phyloP scores from a whole-genome alignment of 2,113 vertebrate species.

The Muntiacus reevesi region DNA sequence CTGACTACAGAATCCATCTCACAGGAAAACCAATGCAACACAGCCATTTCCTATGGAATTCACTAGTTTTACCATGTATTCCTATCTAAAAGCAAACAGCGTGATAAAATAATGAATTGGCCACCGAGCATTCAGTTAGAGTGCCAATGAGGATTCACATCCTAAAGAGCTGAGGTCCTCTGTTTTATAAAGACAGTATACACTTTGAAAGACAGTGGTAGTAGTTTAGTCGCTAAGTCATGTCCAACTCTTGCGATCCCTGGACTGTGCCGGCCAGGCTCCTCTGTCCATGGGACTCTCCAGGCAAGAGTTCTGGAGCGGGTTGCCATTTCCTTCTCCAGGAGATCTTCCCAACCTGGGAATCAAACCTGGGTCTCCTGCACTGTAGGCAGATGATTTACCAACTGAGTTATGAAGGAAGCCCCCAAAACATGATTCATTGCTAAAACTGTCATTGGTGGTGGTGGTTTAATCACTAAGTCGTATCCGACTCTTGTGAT shows the following conservation, averaged over 20 bases:
- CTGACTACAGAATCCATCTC: not conserved
- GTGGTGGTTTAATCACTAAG: not conserved
- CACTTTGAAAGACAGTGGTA: not conserved
- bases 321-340: too few species aligned
- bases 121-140: not conserved
- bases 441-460: too few species aligned
- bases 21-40: not conserved
- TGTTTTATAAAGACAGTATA: not conserved
- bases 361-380: too few species aligned
- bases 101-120: not conserved
- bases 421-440: too few species aligned
- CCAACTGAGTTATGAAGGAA: too few species aligned
- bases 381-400: too few species aligned
- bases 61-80: not conserved
- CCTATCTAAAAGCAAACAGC: not conserved
- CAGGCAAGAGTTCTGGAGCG: too few species aligned
- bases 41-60: not conserved
- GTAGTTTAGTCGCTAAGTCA: too few species aligned
- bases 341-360: too few species aligned
- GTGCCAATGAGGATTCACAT: not conserved
- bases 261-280: too few species aligned
- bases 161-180: not conserved
- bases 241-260: too few species aligned
- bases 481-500: fast-evolving
- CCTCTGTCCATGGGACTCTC: too few species aligned